phyloP scores from a whole-genome alignment of 2,113 vertebrate genomes.

The Tauraco erythrolophus region DNA sequence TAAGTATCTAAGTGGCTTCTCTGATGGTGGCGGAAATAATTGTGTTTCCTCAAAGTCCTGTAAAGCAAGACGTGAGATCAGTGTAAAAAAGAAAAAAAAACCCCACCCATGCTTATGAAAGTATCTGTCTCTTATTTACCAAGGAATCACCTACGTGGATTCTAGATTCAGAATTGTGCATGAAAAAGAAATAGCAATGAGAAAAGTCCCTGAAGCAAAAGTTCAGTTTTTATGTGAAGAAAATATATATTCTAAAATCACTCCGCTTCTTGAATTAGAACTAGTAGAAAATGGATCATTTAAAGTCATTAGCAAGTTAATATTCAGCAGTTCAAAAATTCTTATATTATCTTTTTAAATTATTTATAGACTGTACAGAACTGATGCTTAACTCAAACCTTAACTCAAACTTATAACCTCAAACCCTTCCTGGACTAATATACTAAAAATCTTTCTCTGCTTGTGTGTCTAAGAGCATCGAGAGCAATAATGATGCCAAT shows the following conservation, averaged over 20 bases:
- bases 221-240: neutral
- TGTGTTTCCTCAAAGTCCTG: constrained; percentile 13
- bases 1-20: constrained; percentile 17
- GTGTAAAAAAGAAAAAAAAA: neutral
- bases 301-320: neutral
- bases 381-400: too few relatives aligned
- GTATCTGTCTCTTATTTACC: neutral
- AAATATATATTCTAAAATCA: neutral
- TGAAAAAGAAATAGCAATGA: neutral
- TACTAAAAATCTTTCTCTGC: neutral
- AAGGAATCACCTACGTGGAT: neutral
- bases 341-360: neutral
- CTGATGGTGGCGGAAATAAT: neutral
- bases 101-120: neutral
- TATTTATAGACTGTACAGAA: neutral
- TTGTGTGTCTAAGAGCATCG: neutral
- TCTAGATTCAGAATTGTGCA: neutral
- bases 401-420: too few relatives aligned
- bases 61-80: neutral
- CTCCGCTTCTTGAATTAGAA: neutral
- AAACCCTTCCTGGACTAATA: neutral
- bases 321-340: neutral
- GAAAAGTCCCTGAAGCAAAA: neutral
- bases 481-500: neutral
- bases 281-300: neutral